A percentile compares a stretch with the other conserved stretches of the same genome.
These are phyloP conservation scores for Thereva nobilitata DNA, from an alignment of 2,888 invertebrate genomes.

Conservation along the genomic window DNA sequence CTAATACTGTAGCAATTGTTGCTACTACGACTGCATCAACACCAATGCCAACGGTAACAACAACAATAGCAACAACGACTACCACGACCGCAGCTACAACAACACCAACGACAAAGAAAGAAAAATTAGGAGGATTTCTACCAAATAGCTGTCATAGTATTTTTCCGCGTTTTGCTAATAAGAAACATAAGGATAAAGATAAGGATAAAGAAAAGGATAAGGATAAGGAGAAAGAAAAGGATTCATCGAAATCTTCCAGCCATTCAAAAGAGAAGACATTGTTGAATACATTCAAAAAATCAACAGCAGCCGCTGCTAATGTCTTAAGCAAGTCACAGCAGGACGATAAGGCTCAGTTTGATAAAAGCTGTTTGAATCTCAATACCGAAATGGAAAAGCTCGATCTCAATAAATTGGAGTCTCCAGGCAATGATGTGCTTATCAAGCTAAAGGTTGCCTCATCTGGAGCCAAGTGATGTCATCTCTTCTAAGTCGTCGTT, in stretches of 20 bases:
- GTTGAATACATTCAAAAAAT: constrained; percentile 54
- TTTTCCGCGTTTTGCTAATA: constrained; percentile 57
- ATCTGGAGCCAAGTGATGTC: constrained; percentile 46
- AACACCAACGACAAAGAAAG: constrained; percentile 52
- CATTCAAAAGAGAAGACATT: constrained; percentile 48
- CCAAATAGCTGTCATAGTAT: constrained; percentile 55
- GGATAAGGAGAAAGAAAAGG: constrained; percentile 43
- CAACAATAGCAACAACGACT: constrained; percentile 18
- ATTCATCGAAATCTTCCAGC: constrained; percentile 23
- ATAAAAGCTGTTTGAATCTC: constrained; percentile 55
- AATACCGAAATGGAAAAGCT: constrained; percentile 56
- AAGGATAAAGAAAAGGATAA: constrained; percentile 50
- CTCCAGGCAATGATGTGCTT: constrained; percentile 50
- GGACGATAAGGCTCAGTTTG: constrained; percentile 47
- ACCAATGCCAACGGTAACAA: constrained; percentile 30
- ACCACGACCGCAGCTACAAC: constrained; percentile 40
- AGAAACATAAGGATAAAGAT: constrained; percentile 52
- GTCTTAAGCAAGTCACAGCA: constrained; percentile 34
- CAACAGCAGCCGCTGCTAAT: constrained; percentile 37
- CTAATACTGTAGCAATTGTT: constrained; percentile 7
- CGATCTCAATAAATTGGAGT: constrained; percentile 52
- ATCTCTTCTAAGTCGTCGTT: constrained; percentile 14
- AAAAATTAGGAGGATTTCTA: constrained; percentile 57
- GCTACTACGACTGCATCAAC: constrained; percentile 38
- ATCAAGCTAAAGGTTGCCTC: constrained; percentile 54